phyloP scores from a whole-genome alignment of 2,113 vertebrate species.

The Muntiacus muntjak region DNA sequence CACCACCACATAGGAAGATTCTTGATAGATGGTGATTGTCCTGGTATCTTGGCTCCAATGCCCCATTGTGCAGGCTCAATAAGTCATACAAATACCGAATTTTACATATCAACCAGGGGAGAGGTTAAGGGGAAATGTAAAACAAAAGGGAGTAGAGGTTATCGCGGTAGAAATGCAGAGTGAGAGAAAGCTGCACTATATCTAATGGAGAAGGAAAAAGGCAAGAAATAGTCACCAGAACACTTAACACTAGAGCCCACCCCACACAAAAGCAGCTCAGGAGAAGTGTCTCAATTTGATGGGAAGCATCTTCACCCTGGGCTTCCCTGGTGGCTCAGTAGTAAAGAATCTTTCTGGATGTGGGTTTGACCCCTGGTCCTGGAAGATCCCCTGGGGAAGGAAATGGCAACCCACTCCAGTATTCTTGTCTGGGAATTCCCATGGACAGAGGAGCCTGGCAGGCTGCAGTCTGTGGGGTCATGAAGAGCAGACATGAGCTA shows the following conservation, averaged over 20 bases:
- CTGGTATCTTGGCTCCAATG: not conserved
- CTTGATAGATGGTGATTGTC: not conserved
- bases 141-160: slow-evolving; percentile 17
- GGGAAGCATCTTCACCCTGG: not conserved
- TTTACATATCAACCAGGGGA: not conserved
- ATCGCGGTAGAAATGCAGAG: not conserved
- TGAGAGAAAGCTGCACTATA: not conserved
- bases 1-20: not conserved
- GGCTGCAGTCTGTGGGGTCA: not conserved
- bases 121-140: slow-evolving; percentile 10
- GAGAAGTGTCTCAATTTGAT: not conserved
- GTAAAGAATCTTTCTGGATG: not conserved
- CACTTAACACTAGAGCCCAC: not conserved
- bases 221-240: not conserved
- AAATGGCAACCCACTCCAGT: not conserved
- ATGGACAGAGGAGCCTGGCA: not conserved
- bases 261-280: not conserved
- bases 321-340: not conserved
- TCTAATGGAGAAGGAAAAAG: not conserved
- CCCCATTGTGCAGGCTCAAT: not conserved
- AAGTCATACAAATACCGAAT: not conserved
- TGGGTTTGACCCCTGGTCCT: not conserved
- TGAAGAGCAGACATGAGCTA: not conserved
- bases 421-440: not conserved
- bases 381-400: not conserved